Evolutionary conservation across 2,888 invertebrate species (phyloP).

Genomic region (Gerris lacustris): DNA sequence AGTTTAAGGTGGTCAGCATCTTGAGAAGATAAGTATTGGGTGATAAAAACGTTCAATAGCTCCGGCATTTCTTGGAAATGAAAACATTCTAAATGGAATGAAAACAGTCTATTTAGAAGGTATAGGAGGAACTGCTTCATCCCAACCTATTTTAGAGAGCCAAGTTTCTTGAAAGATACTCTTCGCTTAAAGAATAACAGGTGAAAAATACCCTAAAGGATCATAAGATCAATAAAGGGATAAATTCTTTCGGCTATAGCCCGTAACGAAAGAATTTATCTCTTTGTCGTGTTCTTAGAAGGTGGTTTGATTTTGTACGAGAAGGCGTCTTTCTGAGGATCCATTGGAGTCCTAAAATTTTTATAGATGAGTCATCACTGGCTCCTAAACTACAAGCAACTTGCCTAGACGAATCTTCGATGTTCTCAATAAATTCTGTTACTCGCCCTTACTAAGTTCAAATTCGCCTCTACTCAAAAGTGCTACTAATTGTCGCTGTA

Average conservation of each 20-base stretch:
- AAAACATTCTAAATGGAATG: too few relatives aligned
- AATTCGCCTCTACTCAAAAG: slow-evolving; percentile 19
- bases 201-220: slow-evolving; percentile 14
- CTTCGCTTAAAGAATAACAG: not conserved
- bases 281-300: slow-evolving; percentile 20
- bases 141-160: not conserved
- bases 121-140: not conserved
- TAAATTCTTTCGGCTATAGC: too few relatives aligned
- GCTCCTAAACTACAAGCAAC: too few relatives aligned
- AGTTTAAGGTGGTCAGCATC: not conserved
- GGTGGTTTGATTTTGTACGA: slow-evolving; percentile 17
- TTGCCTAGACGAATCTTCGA: not conserved
- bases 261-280: slow-evolving; percentile 24
- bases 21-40: not conserved
- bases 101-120: not conserved
- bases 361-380: slow-evolving; percentile 18
- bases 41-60: not conserved
- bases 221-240: slow-evolving; percentile 26
- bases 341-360: slow-evolving; percentile 26
- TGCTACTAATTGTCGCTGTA: too few relatives aligned
- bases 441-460: slow-evolving; percentile 16
- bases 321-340: slow-evolving; percentile 21
- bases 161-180: not conserved
- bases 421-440: not conserved
- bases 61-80: not conserved